phyloP scores from a whole-genome alignment of 2,797 vertebrate genomes.

The Micrastur ruficollis region DNA sequence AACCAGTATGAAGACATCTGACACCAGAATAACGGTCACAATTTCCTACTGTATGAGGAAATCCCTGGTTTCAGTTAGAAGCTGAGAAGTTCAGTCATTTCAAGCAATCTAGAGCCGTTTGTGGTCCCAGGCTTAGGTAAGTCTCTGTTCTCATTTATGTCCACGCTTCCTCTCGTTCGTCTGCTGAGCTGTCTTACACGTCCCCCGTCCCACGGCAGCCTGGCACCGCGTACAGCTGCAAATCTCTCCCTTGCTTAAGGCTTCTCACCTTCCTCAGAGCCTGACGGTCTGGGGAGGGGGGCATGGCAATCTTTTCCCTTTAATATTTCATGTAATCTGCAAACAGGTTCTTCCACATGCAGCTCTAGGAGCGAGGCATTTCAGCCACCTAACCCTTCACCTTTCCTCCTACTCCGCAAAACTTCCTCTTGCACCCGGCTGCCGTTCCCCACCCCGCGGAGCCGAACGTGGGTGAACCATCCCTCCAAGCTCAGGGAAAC shows the following conservation, averaged over 20 bases:
- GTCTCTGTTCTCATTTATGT: neutral
- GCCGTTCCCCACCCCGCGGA: fast-evolving
- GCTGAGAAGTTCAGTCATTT: conserved; percentile 29
- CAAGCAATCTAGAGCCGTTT: conserved; percentile 6
- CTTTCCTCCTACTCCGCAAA: neutral
- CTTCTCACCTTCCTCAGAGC: neutral
- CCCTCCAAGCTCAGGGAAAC: neutral
- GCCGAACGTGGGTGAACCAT: fast-evolving
- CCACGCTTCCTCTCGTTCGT: neutral
- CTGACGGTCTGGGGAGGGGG: fast-evolving
- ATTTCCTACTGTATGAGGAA: conserved; percentile 42
- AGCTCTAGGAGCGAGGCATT: neutral
- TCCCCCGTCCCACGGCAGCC: neutral
- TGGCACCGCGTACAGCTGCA: neutral
- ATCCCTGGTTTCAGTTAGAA: conserved; percentile 44
- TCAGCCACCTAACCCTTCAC: neutral
- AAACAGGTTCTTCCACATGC: neutral
- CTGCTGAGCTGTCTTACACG: neutral
- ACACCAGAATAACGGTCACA: conserved; percentile 56
- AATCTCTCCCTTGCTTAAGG: neutral
- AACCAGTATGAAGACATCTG: conserved; percentile 20
- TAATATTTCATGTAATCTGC: neutral
- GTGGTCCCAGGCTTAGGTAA: conserved; percentile 16
- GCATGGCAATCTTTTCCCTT: neutral
- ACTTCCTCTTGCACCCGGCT: neutral